Percentiles rank a stretch among this genome's conserved stretches.
Conservation (phyloP, 2,113 vertebrate genomes). For the Sylvicapra grimmia region DNA sequence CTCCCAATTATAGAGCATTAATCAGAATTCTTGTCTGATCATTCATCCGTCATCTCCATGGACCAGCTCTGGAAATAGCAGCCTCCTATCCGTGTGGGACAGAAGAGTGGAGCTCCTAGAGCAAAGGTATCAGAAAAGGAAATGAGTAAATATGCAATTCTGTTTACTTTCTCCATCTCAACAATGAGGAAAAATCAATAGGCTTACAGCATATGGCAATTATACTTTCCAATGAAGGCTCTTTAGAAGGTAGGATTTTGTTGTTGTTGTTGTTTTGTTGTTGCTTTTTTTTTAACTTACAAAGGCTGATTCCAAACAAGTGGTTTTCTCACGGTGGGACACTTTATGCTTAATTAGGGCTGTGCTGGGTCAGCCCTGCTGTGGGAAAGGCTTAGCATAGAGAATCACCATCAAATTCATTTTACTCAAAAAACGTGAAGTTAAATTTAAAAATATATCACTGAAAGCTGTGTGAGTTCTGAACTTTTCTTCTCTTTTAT, state of each 20-base stretch:
- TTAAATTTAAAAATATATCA: constrained; percentile 30
- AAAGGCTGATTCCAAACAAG: not conserved
- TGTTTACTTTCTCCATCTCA: constrained; percentile 2
- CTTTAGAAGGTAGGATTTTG: not conserved
- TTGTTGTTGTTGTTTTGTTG: not conserved
- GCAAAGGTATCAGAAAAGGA: constrained; percentile 14
- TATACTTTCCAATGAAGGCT: constrained; percentile 11
- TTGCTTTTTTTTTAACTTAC: not conserved
- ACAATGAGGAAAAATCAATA: constrained; percentile 46
- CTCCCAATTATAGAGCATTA: not conserved
- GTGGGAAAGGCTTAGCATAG: not conserved
- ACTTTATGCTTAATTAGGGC: constrained; percentile 10
- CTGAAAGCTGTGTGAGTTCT: constrained; percentile 31
- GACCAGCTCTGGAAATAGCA: not conserved
- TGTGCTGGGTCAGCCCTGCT: not conserved
- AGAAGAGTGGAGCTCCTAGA: not conserved
- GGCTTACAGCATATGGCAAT: constrained; percentile 3
- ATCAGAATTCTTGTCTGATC: constrained; percentile 27
- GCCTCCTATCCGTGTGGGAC: not conserved
- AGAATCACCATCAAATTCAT: not conserved
- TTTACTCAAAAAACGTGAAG: not conserved
- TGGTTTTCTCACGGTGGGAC: not conserved
- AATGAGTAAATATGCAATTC: constrained; percentile 9
- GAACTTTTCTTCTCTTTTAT: constrained; percentile 16
- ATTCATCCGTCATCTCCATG: not conserved